Percentiles rank a stretch among this genome's conserved stretches.
phyloP scores from a whole-genome alignment of 2,113 vertebrate species.

The Nycticryphes semicollaris region DNA sequence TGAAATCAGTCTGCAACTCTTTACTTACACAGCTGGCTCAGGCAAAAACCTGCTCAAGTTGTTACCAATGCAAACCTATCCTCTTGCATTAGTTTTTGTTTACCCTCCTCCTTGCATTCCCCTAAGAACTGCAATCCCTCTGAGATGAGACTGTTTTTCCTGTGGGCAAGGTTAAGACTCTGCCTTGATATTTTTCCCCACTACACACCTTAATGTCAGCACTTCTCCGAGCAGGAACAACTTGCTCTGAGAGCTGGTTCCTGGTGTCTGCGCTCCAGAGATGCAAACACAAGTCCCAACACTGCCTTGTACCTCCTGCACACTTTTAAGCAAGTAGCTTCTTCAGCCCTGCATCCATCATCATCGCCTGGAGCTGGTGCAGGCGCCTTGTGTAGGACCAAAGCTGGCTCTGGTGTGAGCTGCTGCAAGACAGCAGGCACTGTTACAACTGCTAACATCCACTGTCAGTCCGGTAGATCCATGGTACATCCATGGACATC shows the following conservation, averaged over 20 bases:
- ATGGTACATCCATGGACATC: background rate
- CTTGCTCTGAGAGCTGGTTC: background rate
- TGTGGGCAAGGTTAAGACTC: background rate
- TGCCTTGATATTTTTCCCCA: background rate
- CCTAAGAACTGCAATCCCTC: background rate
- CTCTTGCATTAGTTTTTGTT: background rate
- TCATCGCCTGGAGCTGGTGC: fast-evolving
- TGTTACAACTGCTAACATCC: background rate
- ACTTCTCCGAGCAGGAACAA: fast-evolving
- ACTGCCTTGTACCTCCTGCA: fast-evolving
- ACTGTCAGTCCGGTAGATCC: background rate
- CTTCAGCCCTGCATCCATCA: background rate
- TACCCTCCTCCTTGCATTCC: background rate
- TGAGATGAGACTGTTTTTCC: background rate
- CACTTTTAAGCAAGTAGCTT: background rate
- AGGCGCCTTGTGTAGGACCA: fast-evolving
- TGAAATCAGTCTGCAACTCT: background rate
- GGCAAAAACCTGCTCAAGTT: fast-evolving
- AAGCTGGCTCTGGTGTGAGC: background rate
- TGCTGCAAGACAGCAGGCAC: background rate
- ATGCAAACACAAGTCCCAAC: background rate
- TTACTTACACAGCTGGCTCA: background rate
- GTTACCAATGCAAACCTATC: background rate
- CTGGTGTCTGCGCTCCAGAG: fast-evolving
- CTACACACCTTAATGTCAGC: fast-evolving